Percentiles rank a stretch among this genome's conserved stretches.
These are phyloP conservation scores for Listronotus bonariensis DNA, from an alignment of 1,140 invertebrate species.

Conservation along the genomic window DNA sequence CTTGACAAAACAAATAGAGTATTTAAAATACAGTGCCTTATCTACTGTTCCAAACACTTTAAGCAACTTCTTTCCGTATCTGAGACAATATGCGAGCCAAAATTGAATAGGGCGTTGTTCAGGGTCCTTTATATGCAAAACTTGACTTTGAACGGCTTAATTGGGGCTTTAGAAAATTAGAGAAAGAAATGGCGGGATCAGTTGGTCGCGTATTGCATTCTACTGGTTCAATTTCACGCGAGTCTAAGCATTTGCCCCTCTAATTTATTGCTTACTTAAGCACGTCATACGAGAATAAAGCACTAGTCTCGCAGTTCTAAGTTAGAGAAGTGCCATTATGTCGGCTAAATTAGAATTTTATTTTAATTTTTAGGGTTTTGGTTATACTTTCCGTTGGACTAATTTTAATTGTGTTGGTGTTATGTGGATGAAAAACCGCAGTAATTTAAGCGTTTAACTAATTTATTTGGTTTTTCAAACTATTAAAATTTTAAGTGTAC, in stretches of 20 bases:
- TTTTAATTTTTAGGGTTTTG: too few species aligned
- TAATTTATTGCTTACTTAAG: conserved; percentile 30
- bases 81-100: conserved; percentile 18
- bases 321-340: too few species aligned
- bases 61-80: conserved; percentile 8
- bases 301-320: too few species aligned
- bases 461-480: too few species aligned
- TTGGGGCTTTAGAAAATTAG: conserved; percentile 28
- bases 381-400: too few species aligned
- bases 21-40: conserved; percentile 10
- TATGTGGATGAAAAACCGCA: too few species aligned
- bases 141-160: conserved; percentile 20
- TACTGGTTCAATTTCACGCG: conserved; percentile 30
- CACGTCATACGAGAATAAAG: conserved; percentile 12
- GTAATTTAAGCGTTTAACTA: too few species aligned
- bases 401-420: too few species aligned
- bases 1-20: background rate
- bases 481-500: too few species aligned
- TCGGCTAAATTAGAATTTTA: too few species aligned
- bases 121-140: conserved; percentile 22
- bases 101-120: conserved; percentile 18
- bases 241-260: conserved; percentile 25
- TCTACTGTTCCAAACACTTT: conserved; percentile 10
- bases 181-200: conserved; percentile 28
- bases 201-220: conserved; percentile 26